Evolutionary conservation across 2,113 vertebrate genomes (phyloP).

Genomic region (Chionodraco myersi): DNA sequence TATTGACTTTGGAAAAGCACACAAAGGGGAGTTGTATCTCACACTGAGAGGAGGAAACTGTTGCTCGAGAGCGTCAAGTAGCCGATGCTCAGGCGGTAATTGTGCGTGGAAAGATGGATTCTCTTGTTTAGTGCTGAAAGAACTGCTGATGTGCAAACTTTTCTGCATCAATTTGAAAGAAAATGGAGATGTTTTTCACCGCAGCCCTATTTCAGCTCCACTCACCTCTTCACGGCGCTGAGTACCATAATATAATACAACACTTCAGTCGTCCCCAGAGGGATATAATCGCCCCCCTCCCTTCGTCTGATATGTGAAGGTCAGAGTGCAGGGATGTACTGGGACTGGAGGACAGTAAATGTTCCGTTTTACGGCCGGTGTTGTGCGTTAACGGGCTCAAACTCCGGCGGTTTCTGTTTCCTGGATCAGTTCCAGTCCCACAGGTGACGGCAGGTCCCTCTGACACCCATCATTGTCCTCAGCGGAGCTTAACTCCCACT

Average conservation of each 20-base stretch:
- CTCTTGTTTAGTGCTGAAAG: background rate
- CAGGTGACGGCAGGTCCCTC: slow-evolving; percentile 19
- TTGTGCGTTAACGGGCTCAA: slow-evolving; percentile 33
- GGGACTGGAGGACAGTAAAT: slow-evolving; percentile 9
- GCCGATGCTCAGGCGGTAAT: slow-evolving; percentile 49
- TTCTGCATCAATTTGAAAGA: background rate
- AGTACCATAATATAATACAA: slow-evolving; percentile 31
- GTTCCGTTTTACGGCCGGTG: slow-evolving; percentile 11
- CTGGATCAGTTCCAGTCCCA: slow-evolving; percentile 12
- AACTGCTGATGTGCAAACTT: slow-evolving; percentile 4
- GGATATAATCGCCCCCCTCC: slow-evolving; percentile 22
- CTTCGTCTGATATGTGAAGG: slow-evolving; percentile 31
- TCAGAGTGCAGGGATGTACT: slow-evolving; percentile 40
- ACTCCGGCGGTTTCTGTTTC: slow-evolving; percentile 19
- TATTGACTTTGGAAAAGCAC: slow-evolving; percentile 64
- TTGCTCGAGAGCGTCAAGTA: slow-evolving; percentile 43
- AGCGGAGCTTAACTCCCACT: background rate
- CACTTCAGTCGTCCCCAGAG: slow-evolving; percentile 43
- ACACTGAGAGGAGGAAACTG: slow-evolving; percentile 35
- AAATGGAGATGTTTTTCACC: background rate
- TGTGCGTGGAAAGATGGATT: slow-evolving; percentile 24
- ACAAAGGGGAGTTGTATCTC: slow-evolving; percentile 26
- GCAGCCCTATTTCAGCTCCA: background rate
- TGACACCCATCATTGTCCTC: slow-evolving; percentile 45
- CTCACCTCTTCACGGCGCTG: background rate